These are phyloP conservation scores for Drosophila subquinaria DNA, from an alignment of 2,888 invertebrate genomes.

Conservation along the genomic window DNA sequence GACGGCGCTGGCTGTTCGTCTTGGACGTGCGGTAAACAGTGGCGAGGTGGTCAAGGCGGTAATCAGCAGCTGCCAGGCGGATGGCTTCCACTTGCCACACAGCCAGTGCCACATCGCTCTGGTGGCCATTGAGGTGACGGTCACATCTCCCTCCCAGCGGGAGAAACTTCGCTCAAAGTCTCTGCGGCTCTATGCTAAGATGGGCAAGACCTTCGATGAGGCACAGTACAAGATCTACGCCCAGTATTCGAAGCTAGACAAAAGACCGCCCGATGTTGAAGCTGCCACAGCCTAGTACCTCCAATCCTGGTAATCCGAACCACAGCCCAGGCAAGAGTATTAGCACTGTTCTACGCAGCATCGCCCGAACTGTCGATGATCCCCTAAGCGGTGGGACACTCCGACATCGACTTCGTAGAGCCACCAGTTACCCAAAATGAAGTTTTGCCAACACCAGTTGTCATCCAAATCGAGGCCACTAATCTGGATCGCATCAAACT, in stretches of 20 bases:
- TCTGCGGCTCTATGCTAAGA: constrained; percentile 35
- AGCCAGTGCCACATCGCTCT: constrained; percentile 60
- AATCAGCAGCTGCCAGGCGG: constrained; percentile 67
- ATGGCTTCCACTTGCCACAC: constrained; percentile 58
- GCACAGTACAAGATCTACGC: constrained; percentile 45
- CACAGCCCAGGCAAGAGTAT: background rate
- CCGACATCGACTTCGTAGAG: constrained; percentile 22
- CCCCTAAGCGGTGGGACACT: constrained; percentile 53
- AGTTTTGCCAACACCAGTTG: constrained; percentile 22
- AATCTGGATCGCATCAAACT: constrained; percentile 24
- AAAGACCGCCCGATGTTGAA: constrained; percentile 5
- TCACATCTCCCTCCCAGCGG: constrained; percentile 12
- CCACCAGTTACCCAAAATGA: background rate
- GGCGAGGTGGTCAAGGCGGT: constrained; percentile 50
- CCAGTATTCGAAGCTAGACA: constrained; percentile 38
- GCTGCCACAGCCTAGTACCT: constrained; percentile 7
- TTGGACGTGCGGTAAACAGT: constrained; percentile 8
- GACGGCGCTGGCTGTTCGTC: constrained; percentile 3
- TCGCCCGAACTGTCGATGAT: constrained; percentile 46
- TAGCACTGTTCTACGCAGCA: constrained; percentile 36
- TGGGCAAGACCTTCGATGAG: constrained; percentile 45
- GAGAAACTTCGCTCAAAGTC: constrained; percentile 41
- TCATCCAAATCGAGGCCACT: constrained; percentile 23
- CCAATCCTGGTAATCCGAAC: background rate
- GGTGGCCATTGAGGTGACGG: constrained; percentile 52